These are phyloP conservation scores for Siniperca knerii DNA, from an alignment of 2,113 vertebrate genomes.

Conservation along the genomic window DNA sequence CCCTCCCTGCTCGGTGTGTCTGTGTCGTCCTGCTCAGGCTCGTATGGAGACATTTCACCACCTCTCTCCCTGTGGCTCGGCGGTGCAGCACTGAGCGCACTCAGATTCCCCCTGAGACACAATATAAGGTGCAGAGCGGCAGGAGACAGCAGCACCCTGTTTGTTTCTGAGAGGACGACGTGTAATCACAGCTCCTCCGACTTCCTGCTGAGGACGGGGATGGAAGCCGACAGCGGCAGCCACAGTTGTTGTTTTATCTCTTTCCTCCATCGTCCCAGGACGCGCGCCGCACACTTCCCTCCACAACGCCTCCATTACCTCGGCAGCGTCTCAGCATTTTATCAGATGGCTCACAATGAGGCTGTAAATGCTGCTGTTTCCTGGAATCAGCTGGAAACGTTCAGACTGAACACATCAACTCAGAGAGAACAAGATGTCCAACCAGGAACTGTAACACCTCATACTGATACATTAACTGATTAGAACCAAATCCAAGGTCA, in stretches of 20 bases:
- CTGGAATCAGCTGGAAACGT: neutral
- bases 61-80: neutral
- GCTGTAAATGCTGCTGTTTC: constrained; percentile 9
- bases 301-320: constrained; percentile 9
- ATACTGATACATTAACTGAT: neutral
- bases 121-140: constrained; percentile 2
- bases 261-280: neutral
- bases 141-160: neutral
- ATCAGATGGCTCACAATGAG: constrained; percentile 2
- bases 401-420: neutral
- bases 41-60: neutral
- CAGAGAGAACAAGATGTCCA: neutral
- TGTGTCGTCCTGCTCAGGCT: neutral
- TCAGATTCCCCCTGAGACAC: constrained; percentile 5
- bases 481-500: neutral
- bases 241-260: neutral
- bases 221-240: neutral
- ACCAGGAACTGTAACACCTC: neutral
- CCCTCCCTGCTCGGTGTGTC: neutral
- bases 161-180: constrained; percentile 1
- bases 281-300: neutral
- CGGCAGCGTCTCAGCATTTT: neutral
- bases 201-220: constrained; percentile 5
- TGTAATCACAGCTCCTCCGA: constrained; percentile 28
- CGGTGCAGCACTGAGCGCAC: neutral